Percentiles rank a stretch among this genome's conserved stretches.
Conservation (phyloP, 2,888 invertebrate species). For the Gordius sp. region DNA sequence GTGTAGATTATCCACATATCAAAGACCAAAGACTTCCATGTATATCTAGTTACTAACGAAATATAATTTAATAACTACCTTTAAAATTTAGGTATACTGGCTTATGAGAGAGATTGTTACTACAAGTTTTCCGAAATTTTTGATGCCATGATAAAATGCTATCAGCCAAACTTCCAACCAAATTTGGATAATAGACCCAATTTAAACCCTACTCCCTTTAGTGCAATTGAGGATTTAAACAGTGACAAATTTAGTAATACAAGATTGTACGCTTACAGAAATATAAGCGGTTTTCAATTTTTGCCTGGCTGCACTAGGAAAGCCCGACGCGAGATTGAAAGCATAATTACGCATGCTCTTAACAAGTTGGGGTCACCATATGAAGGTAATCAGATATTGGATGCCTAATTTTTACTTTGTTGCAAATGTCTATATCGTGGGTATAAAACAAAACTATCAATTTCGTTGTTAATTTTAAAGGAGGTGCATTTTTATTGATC, state of each 20-base stretch:
- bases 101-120: constrained; percentile 13
- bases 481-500: too few species aligned
- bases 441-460: too few species aligned
- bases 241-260: not conserved
- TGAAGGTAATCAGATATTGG: too few species aligned
- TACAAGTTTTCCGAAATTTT: not conserved
- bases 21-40: not conserved
- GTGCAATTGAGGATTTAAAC: not conserved
- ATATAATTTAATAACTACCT: too few species aligned
- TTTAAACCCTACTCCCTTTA: not conserved
- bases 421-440: too few species aligned
- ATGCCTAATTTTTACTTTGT: too few species aligned
- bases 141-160: not conserved
- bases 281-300: not conserved
- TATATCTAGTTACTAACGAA: too few species aligned
- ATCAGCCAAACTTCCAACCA: not conserved
- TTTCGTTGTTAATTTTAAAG: too few species aligned
- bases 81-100: not conserved
- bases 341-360: constrained; percentile 1
- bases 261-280: not conserved
- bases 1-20: not conserved
- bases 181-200: constrained; percentile 8
- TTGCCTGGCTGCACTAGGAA: not conserved
- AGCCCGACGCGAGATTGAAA: not conserved
- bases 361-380: not conserved